A percentile compares a stretch with the other conserved stretches of the same genome.
phyloP scores from a whole-genome alignment of 2,797 vertebrate species.

The Cynopterus sphinx region DNA sequence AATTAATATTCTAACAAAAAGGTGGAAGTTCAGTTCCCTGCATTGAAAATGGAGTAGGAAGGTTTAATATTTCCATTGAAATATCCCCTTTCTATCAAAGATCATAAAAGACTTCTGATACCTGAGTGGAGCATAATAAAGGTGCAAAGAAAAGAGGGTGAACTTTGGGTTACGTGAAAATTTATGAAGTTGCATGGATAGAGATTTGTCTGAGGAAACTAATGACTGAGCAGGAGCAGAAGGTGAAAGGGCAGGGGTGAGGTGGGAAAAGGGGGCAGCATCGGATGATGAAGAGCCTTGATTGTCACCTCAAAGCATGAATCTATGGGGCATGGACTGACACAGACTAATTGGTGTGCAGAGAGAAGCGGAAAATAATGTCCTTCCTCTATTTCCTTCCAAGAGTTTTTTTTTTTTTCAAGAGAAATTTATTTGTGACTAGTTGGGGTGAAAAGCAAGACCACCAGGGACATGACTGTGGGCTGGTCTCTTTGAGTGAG shows the following conservation, averaged over 20 bases:
- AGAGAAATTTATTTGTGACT: neutral
- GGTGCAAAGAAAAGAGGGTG: neutral
- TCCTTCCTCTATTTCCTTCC: neutral
- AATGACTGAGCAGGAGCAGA: neutral
- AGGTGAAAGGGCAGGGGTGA: neutral
- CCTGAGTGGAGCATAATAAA: neutral
- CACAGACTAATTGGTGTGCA: rapidly evolving
- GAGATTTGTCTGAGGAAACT: neutral
- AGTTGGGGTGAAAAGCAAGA: neutral
- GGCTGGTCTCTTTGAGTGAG: neutral
- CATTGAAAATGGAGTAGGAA: neutral
- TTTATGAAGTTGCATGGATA: too few species aligned
- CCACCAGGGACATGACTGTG: rapidly evolving
- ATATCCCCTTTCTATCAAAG: neutral
- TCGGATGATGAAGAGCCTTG: neutral
- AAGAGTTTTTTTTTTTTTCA: neutral
- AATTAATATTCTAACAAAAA: neutral
- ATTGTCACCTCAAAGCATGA: rapidly evolving
- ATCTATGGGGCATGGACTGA: rapidly evolving
- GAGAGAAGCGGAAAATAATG: neutral
- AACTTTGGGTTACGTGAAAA: neutral
- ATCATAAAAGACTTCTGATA: neutral
- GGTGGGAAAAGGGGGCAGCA: rapidly evolving
- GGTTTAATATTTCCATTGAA: neutral
- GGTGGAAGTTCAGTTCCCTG: neutral